phyloP scores from a whole-genome alignment of 2,113 vertebrate species.

The Diadophis punctatus region DNA sequence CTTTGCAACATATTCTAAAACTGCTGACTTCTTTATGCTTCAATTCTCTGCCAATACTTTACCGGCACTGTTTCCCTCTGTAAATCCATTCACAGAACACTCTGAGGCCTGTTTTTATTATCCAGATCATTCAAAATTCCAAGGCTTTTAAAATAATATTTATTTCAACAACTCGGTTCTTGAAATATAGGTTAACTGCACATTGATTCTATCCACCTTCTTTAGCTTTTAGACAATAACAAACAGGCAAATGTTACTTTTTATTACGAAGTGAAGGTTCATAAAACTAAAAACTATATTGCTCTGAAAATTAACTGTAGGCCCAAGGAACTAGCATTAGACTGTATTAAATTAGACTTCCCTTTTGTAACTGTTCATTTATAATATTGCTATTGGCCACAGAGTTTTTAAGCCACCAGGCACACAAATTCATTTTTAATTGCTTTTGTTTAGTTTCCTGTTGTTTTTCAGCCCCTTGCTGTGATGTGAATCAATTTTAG shows the following conservation, averaged over 20 bases:
- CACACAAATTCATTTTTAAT: constrained; percentile 32
- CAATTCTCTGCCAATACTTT: not conserved
- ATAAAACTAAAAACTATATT: constrained; percentile 40
- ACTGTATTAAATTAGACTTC: constrained; percentile 31
- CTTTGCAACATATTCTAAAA: not conserved
- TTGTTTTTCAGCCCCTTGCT: constrained; percentile 18
- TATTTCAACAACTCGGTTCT: not conserved
- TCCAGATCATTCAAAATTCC: not conserved
- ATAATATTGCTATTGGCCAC: constrained; percentile 16
- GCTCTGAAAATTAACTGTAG: constrained; percentile 26
- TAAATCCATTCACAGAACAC: not conserved
- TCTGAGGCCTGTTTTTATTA: not conserved
- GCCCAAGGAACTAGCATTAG: constrained; percentile 38
- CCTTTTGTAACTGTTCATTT: constrained; percentile 36
- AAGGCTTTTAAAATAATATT: accelerated
- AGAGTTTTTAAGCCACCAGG: constrained; percentile 22
- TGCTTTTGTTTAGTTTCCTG: constrained; percentile 15
- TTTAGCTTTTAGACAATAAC: constrained; percentile 26
- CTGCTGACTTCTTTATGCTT: not conserved
- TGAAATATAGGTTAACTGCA: constrained; percentile 19
- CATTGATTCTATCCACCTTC: not conserved
- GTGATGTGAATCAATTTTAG: constrained; percentile 32
- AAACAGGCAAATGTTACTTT: constrained; percentile 31
- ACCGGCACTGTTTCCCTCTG: not conserved
- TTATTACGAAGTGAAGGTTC: constrained; percentile 35